These are phyloP conservation scores for Megaptera novaeangliae DNA, from an alignment of 2,113 vertebrate species.

Conservation along the genomic window DNA sequence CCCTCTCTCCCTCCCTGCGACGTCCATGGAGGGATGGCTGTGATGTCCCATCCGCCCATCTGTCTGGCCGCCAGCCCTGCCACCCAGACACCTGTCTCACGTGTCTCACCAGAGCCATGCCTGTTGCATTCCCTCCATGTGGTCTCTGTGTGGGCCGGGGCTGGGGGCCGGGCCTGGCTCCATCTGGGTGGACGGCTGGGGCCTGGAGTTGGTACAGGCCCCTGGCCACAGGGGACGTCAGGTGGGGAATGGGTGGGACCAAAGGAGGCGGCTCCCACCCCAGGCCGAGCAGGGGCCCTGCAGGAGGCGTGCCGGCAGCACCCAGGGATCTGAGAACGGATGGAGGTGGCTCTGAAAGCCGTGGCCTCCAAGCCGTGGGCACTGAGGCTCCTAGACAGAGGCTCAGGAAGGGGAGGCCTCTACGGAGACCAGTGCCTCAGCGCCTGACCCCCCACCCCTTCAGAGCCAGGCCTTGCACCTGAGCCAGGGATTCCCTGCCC, in stretches of 20 bases:
- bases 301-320: neutral
- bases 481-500: neutral
- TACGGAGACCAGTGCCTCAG: neutral
- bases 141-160: slow-evolving; percentile 85
- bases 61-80: slow-evolving; percentile 75
- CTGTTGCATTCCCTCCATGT: slow-evolving; percentile 82
- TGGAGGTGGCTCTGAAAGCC: neutral
- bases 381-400: neutral
- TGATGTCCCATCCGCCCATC: slow-evolving; percentile 80
- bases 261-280: neutral
- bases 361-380: neutral
- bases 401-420: neutral
- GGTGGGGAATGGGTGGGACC: neutral
- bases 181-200: slow-evolving; percentile 63
- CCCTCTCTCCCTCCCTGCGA: slow-evolving; percentile 75
- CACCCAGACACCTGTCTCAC: slow-evolving; percentile 78
- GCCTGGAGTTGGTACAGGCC: neutral
- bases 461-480: neutral
- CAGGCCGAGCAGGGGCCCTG: neutral
- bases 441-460: neutral
- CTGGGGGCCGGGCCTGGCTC: slow-evolving; percentile 69
- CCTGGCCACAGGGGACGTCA: slow-evolving; percentile 8
- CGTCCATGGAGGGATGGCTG: slow-evolving; percentile 49
- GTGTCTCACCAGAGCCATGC: slow-evolving; percentile 83
- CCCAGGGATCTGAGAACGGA: neutral